These are phyloP conservation scores for Etia nguti DNA, from an alignment of 2,113 vertebrate species.

Conservation along the genomic window DNA sequence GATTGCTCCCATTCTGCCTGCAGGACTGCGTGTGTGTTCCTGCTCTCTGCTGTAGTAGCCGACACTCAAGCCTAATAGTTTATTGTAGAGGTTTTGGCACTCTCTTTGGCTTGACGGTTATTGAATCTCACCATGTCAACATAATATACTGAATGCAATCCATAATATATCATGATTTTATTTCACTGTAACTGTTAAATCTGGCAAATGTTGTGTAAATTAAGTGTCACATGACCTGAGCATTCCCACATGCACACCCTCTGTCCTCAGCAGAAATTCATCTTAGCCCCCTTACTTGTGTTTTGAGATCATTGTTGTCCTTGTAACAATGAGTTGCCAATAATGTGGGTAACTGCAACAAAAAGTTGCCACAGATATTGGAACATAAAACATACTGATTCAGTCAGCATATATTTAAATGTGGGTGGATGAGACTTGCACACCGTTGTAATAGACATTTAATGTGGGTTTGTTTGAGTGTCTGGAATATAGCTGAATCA, in stretches of 20 bases:
- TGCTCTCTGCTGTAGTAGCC: not conserved
- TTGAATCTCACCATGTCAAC: not conserved
- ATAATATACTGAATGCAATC: not conserved
- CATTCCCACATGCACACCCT: not conserved
- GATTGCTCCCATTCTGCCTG: accelerated
- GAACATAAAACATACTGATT: accelerated
- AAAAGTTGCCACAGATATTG: not conserved
- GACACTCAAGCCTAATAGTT: not conserved
- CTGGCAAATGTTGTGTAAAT: not conserved
- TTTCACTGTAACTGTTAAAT: not conserved
- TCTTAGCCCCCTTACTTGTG: not conserved
- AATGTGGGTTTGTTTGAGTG: not conserved
- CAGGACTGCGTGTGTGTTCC: not conserved
- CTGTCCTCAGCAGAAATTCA: not conserved
- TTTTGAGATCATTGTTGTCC: not conserved
- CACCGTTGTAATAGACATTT: not conserved
- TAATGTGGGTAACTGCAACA: not conserved
- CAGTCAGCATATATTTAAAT: not conserved
- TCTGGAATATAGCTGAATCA: not conserved
- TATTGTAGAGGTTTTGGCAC: not conserved
- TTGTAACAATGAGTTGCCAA: too few relatives aligned
- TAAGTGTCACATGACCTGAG: not conserved
- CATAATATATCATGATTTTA: not conserved
- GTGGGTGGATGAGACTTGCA: not conserved
- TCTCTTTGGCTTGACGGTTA: not conserved